These are phyloP conservation scores for Eueides isabella DNA, from an alignment of 1,140 invertebrate species.

Conservation along the genomic window DNA sequence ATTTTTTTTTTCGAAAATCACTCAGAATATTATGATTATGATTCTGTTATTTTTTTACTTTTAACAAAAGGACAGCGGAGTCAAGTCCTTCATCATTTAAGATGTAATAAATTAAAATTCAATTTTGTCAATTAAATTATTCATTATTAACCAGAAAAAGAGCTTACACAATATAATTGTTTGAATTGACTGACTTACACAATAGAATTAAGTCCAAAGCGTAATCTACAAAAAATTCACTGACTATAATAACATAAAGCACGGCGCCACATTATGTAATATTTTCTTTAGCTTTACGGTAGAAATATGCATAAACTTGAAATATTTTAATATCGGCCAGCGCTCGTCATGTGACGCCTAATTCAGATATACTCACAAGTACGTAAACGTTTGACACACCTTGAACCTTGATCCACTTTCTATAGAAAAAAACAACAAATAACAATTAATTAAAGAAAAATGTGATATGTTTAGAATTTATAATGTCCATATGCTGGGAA, in stretches of 20 bases:
- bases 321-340: conserved; percentile 18
- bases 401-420: conserved; percentile 30
- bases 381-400: conserved; percentile 17
- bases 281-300: conserved; percentile 23
- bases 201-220: conserved; percentile 26
- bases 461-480: conserved; percentile 4
- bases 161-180: no score
- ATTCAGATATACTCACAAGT: conserved; percentile 9
- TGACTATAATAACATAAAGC: conserved; percentile 22
- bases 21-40: no score
- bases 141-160: no score
- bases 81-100: no score
- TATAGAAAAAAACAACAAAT: conserved; percentile 17
- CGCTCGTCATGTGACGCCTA: conserved; percentile 16
- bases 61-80: no score
- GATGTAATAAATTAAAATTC: no score
- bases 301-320: conserved; percentile 23
- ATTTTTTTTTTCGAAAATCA: no score
- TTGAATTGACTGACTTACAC: conserved; percentile 2
- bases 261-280: conserved; percentile 31
- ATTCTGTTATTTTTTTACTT: no score
- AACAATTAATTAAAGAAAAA: conserved; percentile 20
- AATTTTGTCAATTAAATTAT: no score
- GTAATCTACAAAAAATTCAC: conserved; percentile 17
- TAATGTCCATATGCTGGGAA: background rate